A percentile compares a stretch with the other conserved stretches of the same genome.
Evolutionary conservation across 2,113 vertebrate species (phyloP).

Genomic region (Stomatorhinus ivindoensis): DNA sequence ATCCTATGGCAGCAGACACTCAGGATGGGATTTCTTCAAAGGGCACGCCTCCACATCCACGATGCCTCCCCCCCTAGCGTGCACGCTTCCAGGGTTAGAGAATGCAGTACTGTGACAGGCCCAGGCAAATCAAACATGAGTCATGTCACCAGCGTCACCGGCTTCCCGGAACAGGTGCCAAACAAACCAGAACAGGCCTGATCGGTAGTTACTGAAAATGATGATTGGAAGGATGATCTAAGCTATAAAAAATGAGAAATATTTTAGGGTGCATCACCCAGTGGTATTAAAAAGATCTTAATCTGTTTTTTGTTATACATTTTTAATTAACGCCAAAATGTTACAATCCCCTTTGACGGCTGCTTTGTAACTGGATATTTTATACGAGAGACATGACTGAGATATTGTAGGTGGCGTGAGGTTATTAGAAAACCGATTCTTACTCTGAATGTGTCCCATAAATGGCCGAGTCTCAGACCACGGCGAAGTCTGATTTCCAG

Average conservation of each 20-base stretch:
- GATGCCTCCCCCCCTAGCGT: not conserved
- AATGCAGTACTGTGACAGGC: not conserved
- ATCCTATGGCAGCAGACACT: not conserved
- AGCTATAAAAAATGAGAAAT: not conserved
- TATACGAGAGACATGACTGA: not conserved
- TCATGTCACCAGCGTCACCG: not conserved
- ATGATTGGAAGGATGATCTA: not conserved
- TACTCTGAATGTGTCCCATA: not conserved
- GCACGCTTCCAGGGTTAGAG: not conserved
- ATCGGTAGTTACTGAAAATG: not conserved
- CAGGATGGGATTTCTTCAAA: not conserved
- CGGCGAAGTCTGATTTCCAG: not conserved
- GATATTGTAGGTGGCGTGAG: too few species aligned
- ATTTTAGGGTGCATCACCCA: not conserved
- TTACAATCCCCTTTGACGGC: not conserved
- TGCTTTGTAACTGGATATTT: not conserved
- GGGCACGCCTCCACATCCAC: not conserved
- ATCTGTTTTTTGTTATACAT: not conserved
- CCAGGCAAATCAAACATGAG: not conserved
- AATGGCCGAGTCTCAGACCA: constrained; percentile 4
- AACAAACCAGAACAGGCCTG: not conserved
- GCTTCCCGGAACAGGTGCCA: not conserved
- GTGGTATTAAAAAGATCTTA: not conserved
- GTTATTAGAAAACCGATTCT: not conserved
- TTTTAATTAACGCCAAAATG: not conserved